phyloP scores from a whole-genome alignment of 2,113 vertebrate genomes.

The Origma solitaria region DNA sequence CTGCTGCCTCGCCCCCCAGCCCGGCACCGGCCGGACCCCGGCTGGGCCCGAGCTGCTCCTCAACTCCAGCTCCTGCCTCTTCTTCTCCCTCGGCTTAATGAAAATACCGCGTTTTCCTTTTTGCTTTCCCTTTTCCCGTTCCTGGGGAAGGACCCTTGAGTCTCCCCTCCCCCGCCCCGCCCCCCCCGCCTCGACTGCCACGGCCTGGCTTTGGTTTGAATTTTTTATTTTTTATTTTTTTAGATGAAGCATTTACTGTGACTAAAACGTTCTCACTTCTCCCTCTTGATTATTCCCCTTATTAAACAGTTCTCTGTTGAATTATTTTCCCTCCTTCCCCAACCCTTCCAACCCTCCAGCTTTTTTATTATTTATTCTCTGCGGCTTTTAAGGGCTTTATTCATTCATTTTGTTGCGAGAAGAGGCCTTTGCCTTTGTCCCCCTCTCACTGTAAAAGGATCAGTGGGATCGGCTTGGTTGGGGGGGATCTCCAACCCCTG shows the following conservation, averaged over 20 bases:
- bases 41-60: neutral
- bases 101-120: rapidly evolving
- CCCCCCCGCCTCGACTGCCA: neutral
- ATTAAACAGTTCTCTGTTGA: neutral
- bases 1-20: neutral
- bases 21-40: rapidly evolving
- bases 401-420: neutral
- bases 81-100: neutral
- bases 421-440: neutral
- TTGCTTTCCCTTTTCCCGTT: neutral
- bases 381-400: neutral
- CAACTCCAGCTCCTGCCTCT: neutral
- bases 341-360: neutral
- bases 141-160: neutral
- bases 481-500: neutral
- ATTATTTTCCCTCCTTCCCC: neutral
- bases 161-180: no score
- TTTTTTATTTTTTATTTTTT: neutral
- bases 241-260: neutral
- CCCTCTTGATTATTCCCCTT: neutral
- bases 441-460: neutral
- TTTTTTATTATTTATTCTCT: neutral
- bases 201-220: neutral
- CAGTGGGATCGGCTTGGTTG: rapidly evolving
- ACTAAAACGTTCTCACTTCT: neutral